phyloP scores from a whole-genome alignment of 2,113 vertebrate species.

The Erinaceus europaeus region DNA sequence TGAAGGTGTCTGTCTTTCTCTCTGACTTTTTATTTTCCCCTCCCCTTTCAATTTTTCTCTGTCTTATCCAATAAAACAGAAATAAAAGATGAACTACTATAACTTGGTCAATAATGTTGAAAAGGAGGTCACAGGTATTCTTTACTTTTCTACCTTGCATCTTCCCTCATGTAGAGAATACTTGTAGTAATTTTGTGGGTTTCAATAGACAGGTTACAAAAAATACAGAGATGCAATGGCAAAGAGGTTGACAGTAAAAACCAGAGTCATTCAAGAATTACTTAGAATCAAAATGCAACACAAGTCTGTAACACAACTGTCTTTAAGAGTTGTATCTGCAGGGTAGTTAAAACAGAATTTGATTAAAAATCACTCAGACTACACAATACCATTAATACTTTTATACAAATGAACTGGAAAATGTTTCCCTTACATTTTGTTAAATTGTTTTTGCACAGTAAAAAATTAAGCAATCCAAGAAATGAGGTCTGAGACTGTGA shows the following conservation, averaged over 20 bases:
- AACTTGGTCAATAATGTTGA: slow-evolving; percentile 54
- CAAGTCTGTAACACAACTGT: background rate
- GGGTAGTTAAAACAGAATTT: slow-evolving; percentile 19
- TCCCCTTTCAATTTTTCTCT: too few species aligned
- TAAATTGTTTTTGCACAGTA: background rate
- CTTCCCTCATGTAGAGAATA: slow-evolving; percentile 38
- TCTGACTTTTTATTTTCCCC: too few species aligned
- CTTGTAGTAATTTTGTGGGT: slow-evolving; percentile 31
- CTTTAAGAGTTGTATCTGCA: background rate
- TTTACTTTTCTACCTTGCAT: slow-evolving; percentile 65
- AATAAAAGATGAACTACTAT: too few species aligned
- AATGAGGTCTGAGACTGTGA: background rate
- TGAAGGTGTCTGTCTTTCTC: too few species aligned
- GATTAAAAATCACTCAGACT: background rate
- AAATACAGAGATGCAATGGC: background rate
- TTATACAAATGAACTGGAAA: background rate
- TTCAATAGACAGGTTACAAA: slow-evolving; percentile 25
- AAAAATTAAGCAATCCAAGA: background rate
- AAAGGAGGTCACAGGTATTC: slow-evolving; percentile 57
- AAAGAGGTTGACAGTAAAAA: background rate
- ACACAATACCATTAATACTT: background rate
- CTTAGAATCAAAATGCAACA: background rate
- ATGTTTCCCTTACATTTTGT: background rate
- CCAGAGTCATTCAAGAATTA: background rate
- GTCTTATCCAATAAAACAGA: too few species aligned